These are phyloP conservation scores for Lutjanus campechanus DNA, from an alignment of 2,797 vertebrate genomes.

Conservation along the genomic window DNA sequence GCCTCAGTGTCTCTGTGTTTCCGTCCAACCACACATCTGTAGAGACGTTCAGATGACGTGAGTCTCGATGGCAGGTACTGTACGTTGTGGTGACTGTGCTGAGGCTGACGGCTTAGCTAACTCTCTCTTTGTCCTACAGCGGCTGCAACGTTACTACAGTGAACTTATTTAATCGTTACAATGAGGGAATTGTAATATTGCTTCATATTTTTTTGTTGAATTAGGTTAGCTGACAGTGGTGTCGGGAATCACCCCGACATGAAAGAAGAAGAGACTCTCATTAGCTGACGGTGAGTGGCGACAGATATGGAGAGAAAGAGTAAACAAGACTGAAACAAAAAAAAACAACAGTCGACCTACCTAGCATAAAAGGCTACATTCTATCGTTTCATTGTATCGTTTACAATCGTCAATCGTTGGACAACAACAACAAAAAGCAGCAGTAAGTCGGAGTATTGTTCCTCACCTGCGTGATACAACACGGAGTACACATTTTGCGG, in stretches of 20 bases:
- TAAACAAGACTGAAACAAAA: conserved; percentile 23
- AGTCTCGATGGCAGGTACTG: neutral
- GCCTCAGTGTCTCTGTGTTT: neutral
- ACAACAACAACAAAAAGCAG: conserved; percentile 19
- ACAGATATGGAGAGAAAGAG: neutral
- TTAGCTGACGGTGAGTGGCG: neutral
- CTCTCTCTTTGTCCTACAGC: conserved; percentile 55
- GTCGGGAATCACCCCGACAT: neutral
- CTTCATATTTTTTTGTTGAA: neutral
- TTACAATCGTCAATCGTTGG: neutral
- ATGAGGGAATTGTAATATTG: accelerated
- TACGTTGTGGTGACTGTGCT: neutral
- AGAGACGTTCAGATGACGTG: neutral
- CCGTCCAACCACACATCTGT: conserved; percentile 19
- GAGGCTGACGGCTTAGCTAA: conserved; percentile 27
- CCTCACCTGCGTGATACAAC: conserved; percentile 87
- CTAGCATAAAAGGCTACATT: neutral
- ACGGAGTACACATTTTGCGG: conserved; percentile 80
- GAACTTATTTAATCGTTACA: conserved; percentile 16
- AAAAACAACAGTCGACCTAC: neutral
- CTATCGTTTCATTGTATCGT: neutral
- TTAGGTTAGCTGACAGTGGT: neutral
- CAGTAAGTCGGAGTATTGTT: conserved; percentile 20
- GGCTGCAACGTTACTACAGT: conserved; percentile 3
- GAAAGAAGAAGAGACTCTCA: neutral